Base-by-base conservation (phyloP, 2,888 invertebrate genomes). In the Steromphala cineraria region DNA sequence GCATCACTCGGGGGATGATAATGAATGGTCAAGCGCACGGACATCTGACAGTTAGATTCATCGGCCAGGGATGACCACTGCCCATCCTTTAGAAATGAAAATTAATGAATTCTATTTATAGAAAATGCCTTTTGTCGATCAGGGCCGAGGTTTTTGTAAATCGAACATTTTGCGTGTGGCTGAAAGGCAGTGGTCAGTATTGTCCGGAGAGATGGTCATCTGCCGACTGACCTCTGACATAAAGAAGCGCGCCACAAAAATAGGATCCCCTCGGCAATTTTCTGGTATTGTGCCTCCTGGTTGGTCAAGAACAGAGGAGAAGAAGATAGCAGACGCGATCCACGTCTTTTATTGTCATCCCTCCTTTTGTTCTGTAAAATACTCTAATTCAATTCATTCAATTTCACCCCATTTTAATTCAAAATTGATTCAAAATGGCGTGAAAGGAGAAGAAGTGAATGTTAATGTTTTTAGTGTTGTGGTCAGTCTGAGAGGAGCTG, bases 101-200 rank as follows among this genome's bases (percentile, higher is more conserved):
- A 76, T 76, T 76, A 76, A 76, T 76, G 76, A 76, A 76, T 53
- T 76, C 76, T 76, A 76, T 76, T 76, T 76, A 76, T 76, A 76
- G 76, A 76, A 19, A 55, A 55, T 55, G 53, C 76, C 53, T 76
- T 76, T 53, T 76, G 76, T 75, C 76, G 55, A 76, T 53, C 76
- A 31, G 24, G 53, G 75, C 53, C 17, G 31, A 53, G 76, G 53
- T 76, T 76, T 76, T 76, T 76, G 55, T 36, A 55, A 55, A 53
- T 53, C 53, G 76, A 36, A 53, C 53, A 53, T 76, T 76, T 76
- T 53, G 53, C 75, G 75, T 75, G 75, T 24, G 24, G 53, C 53
- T 53, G 28, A 55, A 55, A 31, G 55, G 24, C 76, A 76, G 28
- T 76, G 76, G 76, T 76, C 76, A 76, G 76, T 55, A 76, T 76